These are phyloP conservation scores for Gymnocephalus cernua DNA, from an alignment of 2,113 vertebrate genomes.

Conservation along the genomic window DNA sequence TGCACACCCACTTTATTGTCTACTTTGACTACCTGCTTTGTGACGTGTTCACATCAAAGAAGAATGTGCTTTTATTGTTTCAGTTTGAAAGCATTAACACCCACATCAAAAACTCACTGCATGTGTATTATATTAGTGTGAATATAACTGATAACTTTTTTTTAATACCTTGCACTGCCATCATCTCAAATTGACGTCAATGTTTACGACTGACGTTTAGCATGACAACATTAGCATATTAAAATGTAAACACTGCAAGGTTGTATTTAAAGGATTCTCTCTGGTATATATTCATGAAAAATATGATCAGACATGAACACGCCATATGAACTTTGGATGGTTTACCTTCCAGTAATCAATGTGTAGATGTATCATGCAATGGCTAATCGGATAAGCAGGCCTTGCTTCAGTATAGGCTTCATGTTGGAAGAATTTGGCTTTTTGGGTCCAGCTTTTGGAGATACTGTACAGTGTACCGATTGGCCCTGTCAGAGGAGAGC, in stretches of 20 bases:
- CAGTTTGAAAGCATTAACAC: not conserved
- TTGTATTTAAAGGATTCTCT: not conserved
- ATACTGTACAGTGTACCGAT: not conserved
- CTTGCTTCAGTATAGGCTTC: not conserved
- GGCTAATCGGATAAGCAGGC: not conserved
- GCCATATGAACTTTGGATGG: not conserved
- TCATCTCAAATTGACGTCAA: not conserved
- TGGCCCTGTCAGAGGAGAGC: not conserved
- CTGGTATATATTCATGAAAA: conserved; percentile 1
- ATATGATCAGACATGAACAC: not conserved
- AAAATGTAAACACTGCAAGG: not conserved
- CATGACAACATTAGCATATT: not conserved
- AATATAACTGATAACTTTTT: not conserved
- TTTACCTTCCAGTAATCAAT: conserved; percentile 5
- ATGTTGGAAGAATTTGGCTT: not conserved
- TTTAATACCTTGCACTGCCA: not conserved
- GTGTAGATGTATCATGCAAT: conserved; percentile 1
- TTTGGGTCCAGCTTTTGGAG: not conserved
- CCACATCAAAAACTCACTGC: not conserved
- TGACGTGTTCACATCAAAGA: conserved; percentile 15
- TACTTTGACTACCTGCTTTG: conserved; percentile 8
- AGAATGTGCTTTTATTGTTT: not conserved
- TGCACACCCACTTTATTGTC: conserved; percentile 6
- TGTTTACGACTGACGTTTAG: not conserved
- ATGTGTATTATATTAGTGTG: not conserved